Conservation (phyloP, 2,113 vertebrate species). For the Proterorhinus semilunaris region DNA sequence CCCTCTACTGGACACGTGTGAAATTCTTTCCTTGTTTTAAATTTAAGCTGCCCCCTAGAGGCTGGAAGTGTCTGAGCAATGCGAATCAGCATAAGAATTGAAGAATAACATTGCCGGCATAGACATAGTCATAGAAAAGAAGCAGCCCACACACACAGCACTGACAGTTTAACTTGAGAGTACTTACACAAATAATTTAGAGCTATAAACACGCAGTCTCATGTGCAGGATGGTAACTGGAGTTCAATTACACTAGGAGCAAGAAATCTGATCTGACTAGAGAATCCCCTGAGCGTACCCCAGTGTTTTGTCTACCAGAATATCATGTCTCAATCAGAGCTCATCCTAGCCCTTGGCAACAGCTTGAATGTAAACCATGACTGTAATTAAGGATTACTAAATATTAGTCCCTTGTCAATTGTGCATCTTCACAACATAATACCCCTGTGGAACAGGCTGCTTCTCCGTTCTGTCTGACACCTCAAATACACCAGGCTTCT, state of each 20-base stretch:
- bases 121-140: slow-evolving; percentile 9
- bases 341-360: slow-evolving; percentile 21
- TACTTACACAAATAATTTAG: slow-evolving; percentile 64
- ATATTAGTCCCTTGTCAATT: slow-evolving; percentile 8
- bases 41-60: too few species aligned
- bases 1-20: too few species aligned
- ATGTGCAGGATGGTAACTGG: slow-evolving; percentile 49
- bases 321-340: slow-evolving; percentile 53
- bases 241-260: slow-evolving; percentile 71
- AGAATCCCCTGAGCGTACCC: slow-evolving; percentile 41
- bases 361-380: neutral
- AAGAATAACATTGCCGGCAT: slow-evolving; percentile 42
- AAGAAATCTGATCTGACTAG: slow-evolving; percentile 62
- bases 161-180: slow-evolving; percentile 29
- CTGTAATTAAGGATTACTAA: slow-evolving; percentile 11
- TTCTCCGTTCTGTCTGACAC: slow-evolving; percentile 32
- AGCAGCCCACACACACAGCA: slow-evolving; percentile 11
- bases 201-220: slow-evolving; percentile 33
- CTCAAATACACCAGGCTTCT: slow-evolving; percentile 13
- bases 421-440: slow-evolving; percentile 18
- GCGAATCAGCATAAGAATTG: slow-evolving; percentile 29
- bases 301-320: slow-evolving; percentile 62
- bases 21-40: too few species aligned
- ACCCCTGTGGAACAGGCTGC: slow-evolving; percentile 25
- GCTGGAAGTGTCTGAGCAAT: too few species aligned